Evolutionary conservation across 30 jellyfish, hydroid and myxozoan genomes (phyloP).

Genomic region (Turritopsis dohrnii): DNA sequence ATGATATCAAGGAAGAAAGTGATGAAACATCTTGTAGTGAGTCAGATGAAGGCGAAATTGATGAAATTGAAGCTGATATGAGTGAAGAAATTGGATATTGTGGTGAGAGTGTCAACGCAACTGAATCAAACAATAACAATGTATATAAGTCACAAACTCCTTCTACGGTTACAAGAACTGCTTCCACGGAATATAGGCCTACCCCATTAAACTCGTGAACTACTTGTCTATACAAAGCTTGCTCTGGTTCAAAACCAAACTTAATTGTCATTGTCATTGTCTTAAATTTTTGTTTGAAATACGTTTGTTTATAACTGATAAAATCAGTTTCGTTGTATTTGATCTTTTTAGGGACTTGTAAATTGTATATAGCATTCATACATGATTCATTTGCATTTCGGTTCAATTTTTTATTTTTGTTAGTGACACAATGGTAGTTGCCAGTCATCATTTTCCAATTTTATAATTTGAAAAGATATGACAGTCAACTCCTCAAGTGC

Average conservation of each 20-base stretch:
- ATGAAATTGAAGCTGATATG: conserved; percentile 23
- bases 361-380: neutral
- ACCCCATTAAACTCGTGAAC: neutral
- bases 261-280: neutral
- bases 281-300: too few relatives aligned
- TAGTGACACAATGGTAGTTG: neutral
- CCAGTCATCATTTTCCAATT: too few relatives aligned
- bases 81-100: conserved; percentile 32
- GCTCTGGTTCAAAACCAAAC: neutral
- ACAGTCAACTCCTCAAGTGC: too few relatives aligned
- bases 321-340: neutral
- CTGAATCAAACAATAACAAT: conserved; percentile 9
- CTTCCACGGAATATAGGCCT: neutral
- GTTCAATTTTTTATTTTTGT: neutral
- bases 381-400: neutral
- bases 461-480: too few relatives aligned
- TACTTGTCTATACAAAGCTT: neutral
- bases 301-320: neutral
- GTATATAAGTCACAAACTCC: neutral
- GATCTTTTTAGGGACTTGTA: neutral
- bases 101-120: neutral
- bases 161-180: neutral
- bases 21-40: conserved; percentile 31
- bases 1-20: conserved; percentile 22
- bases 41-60: conserved; percentile 32